phyloP scores from a whole-genome alignment of 2,797 vertebrate genomes.

The Varecia variegata region DNA sequence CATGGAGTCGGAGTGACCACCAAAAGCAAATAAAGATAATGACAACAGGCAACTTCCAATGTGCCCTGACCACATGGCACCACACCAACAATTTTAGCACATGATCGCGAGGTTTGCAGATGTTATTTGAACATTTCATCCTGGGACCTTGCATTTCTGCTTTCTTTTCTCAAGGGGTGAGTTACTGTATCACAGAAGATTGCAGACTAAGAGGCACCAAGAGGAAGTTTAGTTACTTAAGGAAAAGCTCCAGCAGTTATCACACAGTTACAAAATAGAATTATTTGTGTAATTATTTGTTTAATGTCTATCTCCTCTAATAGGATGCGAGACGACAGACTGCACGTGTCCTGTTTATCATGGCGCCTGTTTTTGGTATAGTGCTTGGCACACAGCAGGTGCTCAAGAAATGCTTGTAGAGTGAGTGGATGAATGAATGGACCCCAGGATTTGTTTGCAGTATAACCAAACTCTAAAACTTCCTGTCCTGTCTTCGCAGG shows the following conservation, averaged over 20 bases:
- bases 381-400: background rate
- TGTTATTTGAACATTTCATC: background rate
- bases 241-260: background rate
- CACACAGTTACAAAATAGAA: background rate
- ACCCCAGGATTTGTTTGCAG: background rate
- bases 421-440: background rate
- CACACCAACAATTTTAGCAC: background rate
- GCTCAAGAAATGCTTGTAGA: background rate
- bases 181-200: background rate
- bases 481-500: background rate
- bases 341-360: background rate
- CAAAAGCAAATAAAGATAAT: background rate
- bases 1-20: background rate
- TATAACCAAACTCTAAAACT: background rate
- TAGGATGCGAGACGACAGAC: background rate
- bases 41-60: background rate
- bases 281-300: background rate
- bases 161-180: background rate
- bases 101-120: background rate
- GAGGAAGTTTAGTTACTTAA: conserved; percentile 33
- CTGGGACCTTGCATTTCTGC: background rate
- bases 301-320: background rate
- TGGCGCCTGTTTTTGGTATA: background rate
- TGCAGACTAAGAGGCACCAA: background rate
- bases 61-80: background rate